Evolutionary conservation across 2,113 vertebrate species (phyloP), one percentile per base, ranked within the genome.

Genomic region (Sarotherodon lohbergeri): DNA sequence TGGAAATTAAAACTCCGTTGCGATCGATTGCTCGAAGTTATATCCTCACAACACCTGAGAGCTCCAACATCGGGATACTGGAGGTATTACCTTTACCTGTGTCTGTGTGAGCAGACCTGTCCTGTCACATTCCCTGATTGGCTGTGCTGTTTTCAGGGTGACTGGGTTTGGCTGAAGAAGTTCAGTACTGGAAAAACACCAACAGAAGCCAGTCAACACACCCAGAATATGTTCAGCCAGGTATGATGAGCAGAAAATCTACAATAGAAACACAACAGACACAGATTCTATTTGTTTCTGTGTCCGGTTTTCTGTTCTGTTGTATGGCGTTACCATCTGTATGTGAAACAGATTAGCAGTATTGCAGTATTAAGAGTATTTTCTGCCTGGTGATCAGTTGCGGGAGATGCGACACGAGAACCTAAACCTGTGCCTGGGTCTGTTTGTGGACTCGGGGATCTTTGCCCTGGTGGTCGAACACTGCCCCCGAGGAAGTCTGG

Each of bases 161-260:
- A 98, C 90, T 98, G 97, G 97, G 97, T 98, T 82, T 98, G 97
- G 97, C 90, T 98, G 46, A 98, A 98, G 94, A 98, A 97, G 93
- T 97, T 98, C 56, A 95, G 95, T 2, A 56, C 68, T 4, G 96
- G 95, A 17, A 93, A 95, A 4, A 92, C 90, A 9, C 84, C 96
- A 48, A 16, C 50, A 1, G 85, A 95, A 22, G 93, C 97, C n/a
- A 94, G 76, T 76, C 89, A 89, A 48, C 90, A 8, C 81, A 95
- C 95, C 5, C 85, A 88, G 63, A 94, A 11, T 36, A 52, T 95
- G 11, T 95, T 94, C 85, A 90, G 88, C 29, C 91, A 94, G 73
- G 95, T 95, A 87, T 1, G 11, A n/a, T 7, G 8, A n/a, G 14
- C 4, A 29, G 7, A 11, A 1, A 5, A 56, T 4, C 17, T 56